Evolutionary conservation across 2,797 vertebrate genomes (phyloP), one percentile per base, ranked within the genome.

Genomic region (Rhabdomys pumilio): DNA sequence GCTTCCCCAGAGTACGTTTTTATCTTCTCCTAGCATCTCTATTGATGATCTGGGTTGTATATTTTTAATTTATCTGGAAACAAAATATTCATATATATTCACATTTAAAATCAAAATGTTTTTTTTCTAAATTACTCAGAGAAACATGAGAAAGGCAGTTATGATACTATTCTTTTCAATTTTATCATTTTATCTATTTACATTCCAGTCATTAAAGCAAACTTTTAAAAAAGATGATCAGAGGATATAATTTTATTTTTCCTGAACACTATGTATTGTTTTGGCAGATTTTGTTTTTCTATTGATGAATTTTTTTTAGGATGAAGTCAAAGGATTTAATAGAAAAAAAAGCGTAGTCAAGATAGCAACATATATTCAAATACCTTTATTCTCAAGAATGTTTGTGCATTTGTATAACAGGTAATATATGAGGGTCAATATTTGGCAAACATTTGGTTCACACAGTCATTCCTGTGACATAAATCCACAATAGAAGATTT

Each of bases 1-100:
- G 44, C 93, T 76, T 57, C 57, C 94, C 89, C n/a, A 97, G 96
- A 94, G 0, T 61, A 93, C 96, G 90, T 92, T 97, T 75, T 73
- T 53, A 55, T 72, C 13, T n/a, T 53, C 12, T 72, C 8, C 22
- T 24, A 96, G 0, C 59, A 94, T 96, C 93, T 93, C 97, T 79
- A 15, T 57, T 55, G 19, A 80, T 34, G 17, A 75, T 92, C 85
- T 97, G 96, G 87, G 41, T 89, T 75, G 61, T 97, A 96, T 82
- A 79, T 87, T 91, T 97, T 89, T 87, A 24, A 77, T 44, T 97
- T 96, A 94, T 38, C 87, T 87, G 41, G 87, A 41, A 31, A 79
- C 80, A n/a, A 88, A 80, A 80, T 91, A 91, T 29, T 6, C n/a
- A 92, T 73, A 26, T 4, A 88, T 57, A 93, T 92, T 97, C 1